A percentile compares a stretch with the other conserved stretches of the same genome.
phyloP scores from a whole-genome alignment of 1,140 invertebrate genomes.

The Cherax destructor region DNA sequence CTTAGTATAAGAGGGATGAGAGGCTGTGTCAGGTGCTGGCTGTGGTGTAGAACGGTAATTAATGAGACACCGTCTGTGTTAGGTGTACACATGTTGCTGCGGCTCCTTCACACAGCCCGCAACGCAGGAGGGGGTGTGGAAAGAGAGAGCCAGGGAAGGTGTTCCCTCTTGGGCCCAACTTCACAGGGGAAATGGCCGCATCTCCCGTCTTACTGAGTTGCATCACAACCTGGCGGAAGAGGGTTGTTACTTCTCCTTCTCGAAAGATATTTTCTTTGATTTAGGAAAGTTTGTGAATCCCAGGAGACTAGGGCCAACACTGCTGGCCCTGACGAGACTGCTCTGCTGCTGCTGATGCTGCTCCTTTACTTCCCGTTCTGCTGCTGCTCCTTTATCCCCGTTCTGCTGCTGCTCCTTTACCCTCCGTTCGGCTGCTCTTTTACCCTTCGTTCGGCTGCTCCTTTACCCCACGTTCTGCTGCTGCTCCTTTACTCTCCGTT shows the following conservation, averaged over 20 bases:
- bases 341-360: neutral
- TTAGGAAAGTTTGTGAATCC: neutral
- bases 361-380: too few species aligned
- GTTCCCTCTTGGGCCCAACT: neutral
- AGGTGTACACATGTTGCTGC: neutral
- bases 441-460: too few species aligned
- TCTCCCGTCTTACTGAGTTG: neutral
- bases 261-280: neutral
- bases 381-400: too few species aligned
- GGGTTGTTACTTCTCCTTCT: neutral
- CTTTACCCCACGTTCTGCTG: too few species aligned
- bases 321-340: neutral
- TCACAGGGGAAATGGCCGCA: neutral
- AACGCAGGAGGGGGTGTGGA: too few species aligned
- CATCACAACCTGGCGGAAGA: neutral
- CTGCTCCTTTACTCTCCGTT: too few species aligned
- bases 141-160: neutral
- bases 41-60: conserved; percentile 32
- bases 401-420: too few species aligned
- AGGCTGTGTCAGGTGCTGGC: neutral
- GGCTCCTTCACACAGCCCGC: neutral
- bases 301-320: neutral
- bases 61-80: conserved; percentile 26
- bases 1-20: neutral
- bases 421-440: too few species aligned